Percentiles rank a stretch among this genome's conserved stretches.
Conservation (phyloP, 2,113 vertebrate genomes). For the Hyaena hyaena region DNA sequence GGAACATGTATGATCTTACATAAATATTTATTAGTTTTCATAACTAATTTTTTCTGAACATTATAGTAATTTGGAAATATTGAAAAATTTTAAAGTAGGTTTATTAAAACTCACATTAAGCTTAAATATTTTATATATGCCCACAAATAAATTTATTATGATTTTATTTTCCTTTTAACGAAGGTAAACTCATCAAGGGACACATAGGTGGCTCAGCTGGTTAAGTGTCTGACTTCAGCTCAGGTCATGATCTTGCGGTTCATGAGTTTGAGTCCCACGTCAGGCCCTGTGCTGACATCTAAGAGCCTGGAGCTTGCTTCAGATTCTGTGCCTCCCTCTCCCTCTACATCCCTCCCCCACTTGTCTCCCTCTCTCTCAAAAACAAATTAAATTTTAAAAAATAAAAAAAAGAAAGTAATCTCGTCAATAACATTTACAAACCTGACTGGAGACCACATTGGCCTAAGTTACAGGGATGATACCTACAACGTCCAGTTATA, state of each 20-base stretch:
- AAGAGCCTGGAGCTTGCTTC: no score
- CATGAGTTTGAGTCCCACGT: no score
- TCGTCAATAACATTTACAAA: neutral
- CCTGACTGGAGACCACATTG: neutral
- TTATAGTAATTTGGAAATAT: neutral
- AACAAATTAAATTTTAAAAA: no score
- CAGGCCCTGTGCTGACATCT: no score
- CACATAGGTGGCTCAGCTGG: no score
- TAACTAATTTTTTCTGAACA: neutral
- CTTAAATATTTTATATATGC: neutral
- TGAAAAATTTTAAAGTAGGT: neutral
- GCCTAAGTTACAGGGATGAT: neutral
- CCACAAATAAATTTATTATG: neutral
- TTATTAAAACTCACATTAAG: neutral
- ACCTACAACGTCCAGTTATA: rapidly evolving
- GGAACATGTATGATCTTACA: neutral
- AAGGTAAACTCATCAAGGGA: neutral
- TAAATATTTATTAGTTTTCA: neutral
- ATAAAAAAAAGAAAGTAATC: neutral
- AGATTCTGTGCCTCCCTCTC: no score
- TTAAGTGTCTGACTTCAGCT: no score
- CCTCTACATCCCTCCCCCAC: no score
- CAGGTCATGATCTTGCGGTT: no score
- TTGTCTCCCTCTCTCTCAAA: no score
- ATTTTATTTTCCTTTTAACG: neutral